phyloP scores from a whole-genome alignment of 2,113 vertebrate genomes.

The Labrus mixtus region DNA sequence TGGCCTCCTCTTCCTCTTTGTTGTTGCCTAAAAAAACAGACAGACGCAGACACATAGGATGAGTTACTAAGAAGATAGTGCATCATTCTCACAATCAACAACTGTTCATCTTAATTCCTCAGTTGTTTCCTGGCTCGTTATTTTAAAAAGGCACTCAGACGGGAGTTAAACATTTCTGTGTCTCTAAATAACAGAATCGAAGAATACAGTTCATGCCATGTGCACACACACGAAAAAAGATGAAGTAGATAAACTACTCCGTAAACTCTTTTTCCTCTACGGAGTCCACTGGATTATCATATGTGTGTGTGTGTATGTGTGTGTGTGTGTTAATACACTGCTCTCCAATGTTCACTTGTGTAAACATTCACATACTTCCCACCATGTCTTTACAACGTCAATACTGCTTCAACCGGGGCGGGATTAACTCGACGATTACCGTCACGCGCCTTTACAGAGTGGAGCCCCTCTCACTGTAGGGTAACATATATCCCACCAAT shows the following conservation, averaged over 20 bases:
- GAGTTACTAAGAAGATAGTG: conserved; percentile 6
- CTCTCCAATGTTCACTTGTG: conserved; percentile 36
- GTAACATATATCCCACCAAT: conserved; percentile 67
- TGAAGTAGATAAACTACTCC: conserved; percentile 32
- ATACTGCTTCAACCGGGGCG: conserved; percentile 64
- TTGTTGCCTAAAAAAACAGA: conserved; percentile 89
- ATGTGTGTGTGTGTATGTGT: conserved; percentile 28
- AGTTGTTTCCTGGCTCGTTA: background rate
- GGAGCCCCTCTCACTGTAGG: conserved; percentile 71
- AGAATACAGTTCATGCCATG: background rate
- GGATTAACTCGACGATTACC: conserved; percentile 73
- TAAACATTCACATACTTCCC: conserved; percentile 69
- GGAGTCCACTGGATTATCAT: conserved; percentile 23
- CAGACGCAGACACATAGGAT: conserved; percentile 3
- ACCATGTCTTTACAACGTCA: conserved; percentile 65
- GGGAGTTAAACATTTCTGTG: background rate
- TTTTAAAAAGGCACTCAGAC: background rate
- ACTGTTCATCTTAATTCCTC: background rate
- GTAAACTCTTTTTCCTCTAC: conserved; percentile 5
- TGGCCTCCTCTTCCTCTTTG: conserved; percentile 97
- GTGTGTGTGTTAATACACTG: too few relatives aligned
- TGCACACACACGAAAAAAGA: conserved; percentile 5
- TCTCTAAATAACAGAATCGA: background rate
- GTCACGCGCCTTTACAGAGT: conserved; percentile 55
- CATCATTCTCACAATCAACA: background rate